Conservation (phyloP, 2,113 vertebrate genomes). For the Scophthalmus maximus region DNA sequence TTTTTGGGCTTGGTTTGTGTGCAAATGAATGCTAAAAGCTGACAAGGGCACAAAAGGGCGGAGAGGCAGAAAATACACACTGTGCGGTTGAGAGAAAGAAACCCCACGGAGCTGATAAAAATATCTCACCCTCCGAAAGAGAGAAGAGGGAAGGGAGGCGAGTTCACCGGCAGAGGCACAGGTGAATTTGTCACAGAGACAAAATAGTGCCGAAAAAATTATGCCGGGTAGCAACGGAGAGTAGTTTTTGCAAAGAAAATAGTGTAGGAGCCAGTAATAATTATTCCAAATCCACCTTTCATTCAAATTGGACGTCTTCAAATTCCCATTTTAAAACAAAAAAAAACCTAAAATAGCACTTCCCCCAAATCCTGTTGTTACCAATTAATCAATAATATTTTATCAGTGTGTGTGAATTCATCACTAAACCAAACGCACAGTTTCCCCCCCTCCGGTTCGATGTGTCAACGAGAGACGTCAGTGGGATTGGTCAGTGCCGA, state of each 20-base stretch:
- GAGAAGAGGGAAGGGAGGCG: slow-evolving; percentile 37
- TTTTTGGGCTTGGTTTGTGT: slow-evolving; percentile 41
- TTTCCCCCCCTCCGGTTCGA: slow-evolving; percentile 23
- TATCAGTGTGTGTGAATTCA: neutral
- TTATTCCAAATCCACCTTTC: neutral
- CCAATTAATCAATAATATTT: neutral
- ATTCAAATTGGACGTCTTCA: neutral
- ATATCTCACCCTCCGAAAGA: slow-evolving; percentile 64
- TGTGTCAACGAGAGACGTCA: slow-evolving; percentile 58
- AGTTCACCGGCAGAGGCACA: slow-evolving; percentile 49
- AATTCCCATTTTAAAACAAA: too few relatives aligned
- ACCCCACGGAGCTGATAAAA: slow-evolving; percentile 69
- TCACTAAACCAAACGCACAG: neutral
- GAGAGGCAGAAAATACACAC: slow-evolving; percentile 39
- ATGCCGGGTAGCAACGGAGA: too few relatives aligned
- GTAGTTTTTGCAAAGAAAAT: slow-evolving; percentile 6
- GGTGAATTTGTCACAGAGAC: slow-evolving; percentile 56
- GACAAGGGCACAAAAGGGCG: slow-evolving; percentile 47
- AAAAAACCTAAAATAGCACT: too few relatives aligned
- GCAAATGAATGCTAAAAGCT: slow-evolving; percentile 48
- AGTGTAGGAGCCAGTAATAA: neutral
- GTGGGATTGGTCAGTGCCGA: slow-evolving; percentile 65
- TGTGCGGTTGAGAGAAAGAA: slow-evolving; percentile 49
- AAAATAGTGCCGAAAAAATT: slow-evolving; percentile 36
- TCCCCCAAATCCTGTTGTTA: neutral